phyloP scores from a whole-genome alignment of 2,113 vertebrate species.

The Melanotaenia duboulayi region DNA sequence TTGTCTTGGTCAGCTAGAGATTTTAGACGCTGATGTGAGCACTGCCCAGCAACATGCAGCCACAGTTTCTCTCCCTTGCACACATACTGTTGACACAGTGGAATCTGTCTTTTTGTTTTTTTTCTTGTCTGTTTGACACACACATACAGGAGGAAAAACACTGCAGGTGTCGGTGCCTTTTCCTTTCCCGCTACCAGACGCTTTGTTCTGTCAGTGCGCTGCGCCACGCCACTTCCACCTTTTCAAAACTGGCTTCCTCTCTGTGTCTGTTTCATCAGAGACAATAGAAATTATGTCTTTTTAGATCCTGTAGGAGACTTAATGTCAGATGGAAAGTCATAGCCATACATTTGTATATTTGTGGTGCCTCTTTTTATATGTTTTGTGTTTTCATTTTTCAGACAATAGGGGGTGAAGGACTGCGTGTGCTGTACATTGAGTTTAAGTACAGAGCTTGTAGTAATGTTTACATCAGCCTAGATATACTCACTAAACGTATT shows the following conservation, averaged over 20 bases:
- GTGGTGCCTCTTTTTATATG: not conserved
- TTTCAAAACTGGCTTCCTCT: slow-evolving; percentile 69
- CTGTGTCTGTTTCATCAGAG: slow-evolving; percentile 43
- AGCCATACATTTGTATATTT: slow-evolving; percentile 1
- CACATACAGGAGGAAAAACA: slow-evolving; percentile 5
- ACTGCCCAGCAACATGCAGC: slow-evolving; percentile 62
- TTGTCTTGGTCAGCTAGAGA: slow-evolving; percentile 63
- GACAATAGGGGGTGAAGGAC: not conserved
- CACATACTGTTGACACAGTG: slow-evolving; percentile 5
- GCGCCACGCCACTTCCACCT: slow-evolving; percentile 53
- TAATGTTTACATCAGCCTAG: not conserved
- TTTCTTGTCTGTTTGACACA: slow-evolving; percentile 10
- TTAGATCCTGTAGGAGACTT: slow-evolving; percentile 55
- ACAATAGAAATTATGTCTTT: slow-evolving; percentile 47
- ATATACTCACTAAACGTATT: not conserved
- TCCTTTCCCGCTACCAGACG: slow-evolving; percentile 38
- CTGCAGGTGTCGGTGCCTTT: slow-evolving; percentile 39
- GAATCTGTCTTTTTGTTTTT: not conserved
- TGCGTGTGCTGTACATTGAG: not conserved
- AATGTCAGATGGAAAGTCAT: slow-evolving; percentile 29
- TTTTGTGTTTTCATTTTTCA: not conserved
- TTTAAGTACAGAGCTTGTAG: not conserved
- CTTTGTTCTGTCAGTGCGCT: slow-evolving; percentile 30
- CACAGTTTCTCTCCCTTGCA: slow-evolving; percentile 13
- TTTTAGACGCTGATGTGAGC: slow-evolving; percentile 57